phyloP scores from a whole-genome alignment of 2,113 vertebrate species.

The Aegithalos caudatus region DNA sequence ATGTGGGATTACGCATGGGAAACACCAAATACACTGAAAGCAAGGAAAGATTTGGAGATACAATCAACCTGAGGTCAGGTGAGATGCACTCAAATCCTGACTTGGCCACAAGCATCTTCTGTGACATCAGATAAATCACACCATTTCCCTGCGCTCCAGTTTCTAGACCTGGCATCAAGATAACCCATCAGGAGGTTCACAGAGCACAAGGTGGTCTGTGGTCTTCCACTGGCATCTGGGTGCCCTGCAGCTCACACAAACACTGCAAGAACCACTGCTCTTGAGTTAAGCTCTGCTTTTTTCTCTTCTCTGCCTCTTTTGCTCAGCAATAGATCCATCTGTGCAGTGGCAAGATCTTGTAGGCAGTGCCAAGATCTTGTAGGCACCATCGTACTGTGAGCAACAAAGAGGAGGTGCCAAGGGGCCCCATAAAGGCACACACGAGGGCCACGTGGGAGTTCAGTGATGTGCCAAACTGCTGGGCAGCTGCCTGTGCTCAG shows the following conservation, averaged over 20 bases:
- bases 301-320: neutral
- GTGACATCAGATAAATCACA: neutral
- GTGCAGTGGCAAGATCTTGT: neutral
- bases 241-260: neutral
- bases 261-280: neutral
- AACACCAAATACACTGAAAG: neutral
- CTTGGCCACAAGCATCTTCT: neutral
- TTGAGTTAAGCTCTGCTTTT: neutral
- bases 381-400: accelerated
- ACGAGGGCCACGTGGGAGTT: neutral
- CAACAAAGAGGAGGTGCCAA: accelerated
- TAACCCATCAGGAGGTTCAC: neutral
- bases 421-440: neutral
- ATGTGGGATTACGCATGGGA: accelerated
- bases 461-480: neutral
- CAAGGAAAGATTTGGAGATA: neutral
- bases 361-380: neutral
- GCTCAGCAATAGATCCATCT: neutral
- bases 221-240: neutral
- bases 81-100: neutral
- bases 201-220: accelerated
- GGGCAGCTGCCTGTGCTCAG: neutral
- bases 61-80: neutral
- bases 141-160: neutral
- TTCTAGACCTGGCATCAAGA: neutral